Conservation (phyloP, 2,797 vertebrate genomes). For the Limnodromus scolopaceus region DNA sequence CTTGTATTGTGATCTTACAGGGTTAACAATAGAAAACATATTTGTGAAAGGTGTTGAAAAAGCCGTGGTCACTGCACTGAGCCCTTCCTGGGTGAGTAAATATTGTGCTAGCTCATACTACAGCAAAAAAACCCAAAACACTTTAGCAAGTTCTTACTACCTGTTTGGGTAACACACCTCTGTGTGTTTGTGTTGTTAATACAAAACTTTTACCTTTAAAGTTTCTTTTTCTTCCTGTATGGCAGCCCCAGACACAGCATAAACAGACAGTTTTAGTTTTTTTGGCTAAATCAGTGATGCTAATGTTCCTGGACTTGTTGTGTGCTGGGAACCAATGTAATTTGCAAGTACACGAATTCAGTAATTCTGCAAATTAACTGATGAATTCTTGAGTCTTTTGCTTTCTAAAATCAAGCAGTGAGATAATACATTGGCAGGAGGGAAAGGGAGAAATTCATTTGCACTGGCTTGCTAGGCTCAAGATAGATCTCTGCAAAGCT, state of each 20-base stretch:
- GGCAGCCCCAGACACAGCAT: not conserved
- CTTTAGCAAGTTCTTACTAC: not conserved
- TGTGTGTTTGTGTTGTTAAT: not conserved
- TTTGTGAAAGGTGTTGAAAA: not conserved
- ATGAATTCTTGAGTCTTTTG: not conserved
- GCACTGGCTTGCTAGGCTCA: not conserved
- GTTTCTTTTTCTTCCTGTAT: not conserved
- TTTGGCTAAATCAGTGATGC: not conserved
- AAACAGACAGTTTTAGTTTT: not conserved
- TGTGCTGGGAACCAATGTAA: not conserved
- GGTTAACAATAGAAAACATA: not conserved
- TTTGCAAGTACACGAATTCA: not conserved
- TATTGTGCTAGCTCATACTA: not conserved
- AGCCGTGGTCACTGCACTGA: fast-evolving
- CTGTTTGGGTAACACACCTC: not conserved
- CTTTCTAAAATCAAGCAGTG: not conserved
- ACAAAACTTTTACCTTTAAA: not conserved
- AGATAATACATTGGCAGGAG: not conserved
- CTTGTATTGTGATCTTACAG: not conserved
- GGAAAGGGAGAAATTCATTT: conserved; percentile 19
- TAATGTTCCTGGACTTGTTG: not conserved
- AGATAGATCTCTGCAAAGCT: not conserved
- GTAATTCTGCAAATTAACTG: not conserved
- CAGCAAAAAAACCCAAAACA: no score
- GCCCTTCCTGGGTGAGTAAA: not conserved